Base-by-base conservation (phyloP, 2,113 vertebrate genomes). In the Daboia siamensis region DNA sequence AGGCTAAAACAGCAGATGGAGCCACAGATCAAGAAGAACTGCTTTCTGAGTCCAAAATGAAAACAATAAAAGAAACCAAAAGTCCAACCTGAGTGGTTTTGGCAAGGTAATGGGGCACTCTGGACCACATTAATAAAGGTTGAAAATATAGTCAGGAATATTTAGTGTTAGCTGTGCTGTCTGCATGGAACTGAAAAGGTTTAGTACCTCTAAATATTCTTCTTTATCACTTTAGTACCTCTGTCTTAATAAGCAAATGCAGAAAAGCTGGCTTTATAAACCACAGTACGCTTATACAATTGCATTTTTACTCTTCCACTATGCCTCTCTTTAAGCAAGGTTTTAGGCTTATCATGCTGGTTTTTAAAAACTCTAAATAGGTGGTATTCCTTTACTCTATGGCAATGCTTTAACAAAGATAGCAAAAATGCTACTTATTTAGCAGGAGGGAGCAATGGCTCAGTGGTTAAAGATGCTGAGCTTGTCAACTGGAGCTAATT, bases 1-100 rank as follows among this genome's bases (percentile, higher is more conserved):
- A 44, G 9, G 48, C 48, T 64, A 26, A 86, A 90, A 93, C 92
- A 90, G 88, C 80, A 93, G 92, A 86, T 90, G 92, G 92, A 90
- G 92, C 92, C 90, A 33, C 88, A 93, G 56, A 80, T 93, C 92
- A 93, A 64, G 44, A 23, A 92, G 48, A 54, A 90, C 2, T 29
- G 21, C 46, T 64, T 86, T 51, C 23, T 61, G 55, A 8, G 23
- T 85, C 21, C n/a, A 61, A 80, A 86, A 86, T 29, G 23, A 23
- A 61, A 85, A 48, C 55, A 55, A 17, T 9, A 54, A 55, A 10
- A 39, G 54, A 56, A 89, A 56, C 7, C 69, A n/a, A 33, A 52
- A 13, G 29, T 39, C 26, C 55, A 64, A 13, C 3, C 2, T 29
- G 61, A 46, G 5, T 26, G 1, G 29, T 48, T 55, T 54, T 69